These are phyloP conservation scores for Peromyscus aztecus DNA, from an alignment of 2,797 vertebrate genomes.

Conservation along the genomic window DNA sequence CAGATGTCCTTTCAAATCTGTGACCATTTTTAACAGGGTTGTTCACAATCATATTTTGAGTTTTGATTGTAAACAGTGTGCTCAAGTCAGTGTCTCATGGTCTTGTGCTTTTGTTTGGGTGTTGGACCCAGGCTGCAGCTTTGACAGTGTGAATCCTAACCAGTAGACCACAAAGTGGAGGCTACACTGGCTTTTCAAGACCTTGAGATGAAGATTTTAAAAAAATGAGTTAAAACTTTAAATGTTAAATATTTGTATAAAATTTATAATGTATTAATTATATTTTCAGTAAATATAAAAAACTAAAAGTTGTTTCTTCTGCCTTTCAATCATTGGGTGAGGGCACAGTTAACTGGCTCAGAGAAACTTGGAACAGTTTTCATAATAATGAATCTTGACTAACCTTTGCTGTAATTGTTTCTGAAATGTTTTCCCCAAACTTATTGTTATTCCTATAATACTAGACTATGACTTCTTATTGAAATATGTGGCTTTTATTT, in stretches of 20 bases:
- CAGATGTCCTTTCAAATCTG: neutral
- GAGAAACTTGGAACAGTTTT: conserved; percentile 18
- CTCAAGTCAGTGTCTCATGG: neutral
- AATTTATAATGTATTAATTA: neutral
- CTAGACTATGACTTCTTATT: conserved; percentile 7
- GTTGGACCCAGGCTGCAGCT: neutral
- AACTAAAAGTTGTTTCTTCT: neutral
- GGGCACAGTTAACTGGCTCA: neutral
- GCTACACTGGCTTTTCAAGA: neutral
- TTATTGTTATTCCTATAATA: neutral
- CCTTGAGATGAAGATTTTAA: neutral
- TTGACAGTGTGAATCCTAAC: neutral
- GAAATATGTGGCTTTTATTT: conserved; percentile 45
- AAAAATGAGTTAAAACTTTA: conserved; percentile 18
- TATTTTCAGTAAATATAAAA: neutral
- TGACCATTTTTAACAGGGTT: neutral
- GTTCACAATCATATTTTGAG: neutral
- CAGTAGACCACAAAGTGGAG: neutral
- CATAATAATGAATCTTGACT: conserved; percentile 13
- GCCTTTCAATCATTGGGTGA: neutral
- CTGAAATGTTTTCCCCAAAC: conserved; percentile 11
- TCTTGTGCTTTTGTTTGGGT: neutral
- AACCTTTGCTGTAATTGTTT: conserved; percentile 29
- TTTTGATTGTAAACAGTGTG: neutral
- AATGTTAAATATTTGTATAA: conserved; percentile 40